Evolutionary conservation across 2,888 invertebrate genomes (phyloP).

Genomic region (Yponomeuta cagnagella): DNA sequence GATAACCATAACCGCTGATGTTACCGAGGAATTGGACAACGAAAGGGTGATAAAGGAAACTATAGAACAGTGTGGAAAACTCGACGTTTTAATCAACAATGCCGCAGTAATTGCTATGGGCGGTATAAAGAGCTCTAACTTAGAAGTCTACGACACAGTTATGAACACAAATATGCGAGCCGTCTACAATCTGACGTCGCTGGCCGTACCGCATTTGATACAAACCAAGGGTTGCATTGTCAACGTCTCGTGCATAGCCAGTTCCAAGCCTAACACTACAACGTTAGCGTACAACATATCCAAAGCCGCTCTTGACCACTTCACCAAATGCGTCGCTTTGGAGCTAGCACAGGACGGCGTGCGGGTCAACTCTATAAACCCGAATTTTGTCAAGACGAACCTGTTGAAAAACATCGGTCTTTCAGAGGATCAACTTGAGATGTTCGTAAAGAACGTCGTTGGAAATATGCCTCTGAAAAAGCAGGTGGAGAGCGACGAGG

Average conservation of each 20-base stretch:
- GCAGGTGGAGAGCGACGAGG: conserved; percentile 87
- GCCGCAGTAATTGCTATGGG: conserved; percentile 89
- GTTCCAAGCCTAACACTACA: conserved; percentile 79
- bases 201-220: conserved; percentile 88
- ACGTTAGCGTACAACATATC: conserved; percentile 92
- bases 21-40: conserved; percentile 80
- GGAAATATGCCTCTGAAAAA: conserved; percentile 92
- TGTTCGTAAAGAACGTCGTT: conserved; percentile 76
- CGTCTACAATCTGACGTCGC: conserved; percentile 86
- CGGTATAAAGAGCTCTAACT: conserved; percentile 84
- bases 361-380: conserved; percentile 92
- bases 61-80: conserved; percentile 79
- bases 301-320: conserved; percentile 94
- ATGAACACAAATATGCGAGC: conserved; percentile 91
- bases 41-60: conserved; percentile 81
- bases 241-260: conserved; percentile 93
- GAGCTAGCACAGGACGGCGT: conserved; percentile 88
- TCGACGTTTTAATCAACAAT: conserved; percentile 89
- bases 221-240: conserved; percentile 89
- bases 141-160: conserved; percentile 89
- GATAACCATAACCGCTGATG: conserved; percentile 76
- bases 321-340: conserved; percentile 92
- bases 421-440: conserved; percentile 82
- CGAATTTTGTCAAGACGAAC: conserved; percentile 94
- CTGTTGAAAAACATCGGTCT: conserved; percentile 81